Conservation (phyloP, 2,888 invertebrate genomes). For the Chaetogeoica ovagalla region DNA sequence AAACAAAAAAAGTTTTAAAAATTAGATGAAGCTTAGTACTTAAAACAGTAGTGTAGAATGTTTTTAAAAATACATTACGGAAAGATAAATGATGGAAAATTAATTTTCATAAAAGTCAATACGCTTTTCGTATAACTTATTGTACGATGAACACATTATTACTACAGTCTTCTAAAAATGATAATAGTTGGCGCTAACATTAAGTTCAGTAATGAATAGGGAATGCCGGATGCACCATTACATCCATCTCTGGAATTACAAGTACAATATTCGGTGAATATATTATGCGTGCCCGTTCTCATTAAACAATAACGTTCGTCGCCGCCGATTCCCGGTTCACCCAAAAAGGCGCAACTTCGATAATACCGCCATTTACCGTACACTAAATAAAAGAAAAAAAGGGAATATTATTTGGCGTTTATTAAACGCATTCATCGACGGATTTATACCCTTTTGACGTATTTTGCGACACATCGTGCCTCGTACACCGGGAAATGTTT, state of each 20-base stretch:
- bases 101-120: not conserved
- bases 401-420: not conserved
- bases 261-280: constrained; percentile 91
- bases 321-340: constrained; percentile 85
- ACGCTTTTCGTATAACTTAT: not conserved
- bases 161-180: constrained; percentile 8
- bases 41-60: too few species aligned
- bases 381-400: constrained; percentile 54
- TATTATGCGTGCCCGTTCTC: constrained; percentile 89
- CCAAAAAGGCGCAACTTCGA: constrained; percentile 77
- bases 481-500: constrained; percentile 70
- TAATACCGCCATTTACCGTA: constrained; percentile 58
- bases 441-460: constrained; percentile 76
- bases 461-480: constrained; percentile 91
- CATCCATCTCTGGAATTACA: constrained; percentile 92
- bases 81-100: not conserved
- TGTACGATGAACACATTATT: constrained; percentile 10
- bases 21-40: too few species aligned
- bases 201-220: constrained; percentile 23
- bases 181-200: constrained; percentile 21
- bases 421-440: not conserved
- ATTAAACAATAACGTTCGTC: constrained; percentile 89
- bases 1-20: too few species aligned
- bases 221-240: constrained; percentile 66
- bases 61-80: not conserved